Evolutionary conservation across 2,888 invertebrate species (phyloP), one percentile per base, ranked within the genome.

Genomic region (Phorcus lineatus): DNA sequence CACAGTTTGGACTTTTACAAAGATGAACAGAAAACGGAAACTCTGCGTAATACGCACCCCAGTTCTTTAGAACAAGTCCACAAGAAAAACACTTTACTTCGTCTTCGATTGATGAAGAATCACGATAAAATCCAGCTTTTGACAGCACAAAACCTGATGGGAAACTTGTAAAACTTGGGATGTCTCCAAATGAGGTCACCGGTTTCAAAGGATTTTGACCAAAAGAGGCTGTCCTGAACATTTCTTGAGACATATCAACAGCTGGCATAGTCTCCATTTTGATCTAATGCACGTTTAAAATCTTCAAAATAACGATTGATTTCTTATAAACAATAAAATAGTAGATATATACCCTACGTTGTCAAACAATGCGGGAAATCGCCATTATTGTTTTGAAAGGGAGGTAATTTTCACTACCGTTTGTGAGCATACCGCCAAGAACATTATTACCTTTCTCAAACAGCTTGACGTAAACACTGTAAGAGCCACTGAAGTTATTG

Each of bases 291-390:
- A 17, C 3, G 40, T 2, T n/a, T 70, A 36, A 31, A 47, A 47
- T 47, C 1, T n/a, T 19, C 70, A 36, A 36, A 70, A 19, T 7
- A n/a, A 36, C n/a, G 19, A 13, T n/a, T 17, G 19, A 9, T 70
- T 40, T 70, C 31, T 0, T 47, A 47, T 13, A 11, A 47, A 9
- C 28, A 24, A 70, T 17, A 24, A 24, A 70, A 19, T 31, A 62
- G 62, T 7, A 70, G 19, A 19, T 36, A n/a, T n/a, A 70, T 31
- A 24, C 31, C 22, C n/a, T 2, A 13, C 22, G 24, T 31, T 36
- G 31, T 36, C 70, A 70, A 70, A 70, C 70, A 70, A 70, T 70
- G 70, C 70, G 70, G 70, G 70, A 70, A 70, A 70, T 31, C 40
- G 36, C 70, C 28, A 31, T 36, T 36, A 36, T 70, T 70, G 28